Evolutionary conservation across 2,888 invertebrate species (phyloP), one percentile per base, ranked within the genome.

Genomic region (Drosophila eohydei): DNA sequence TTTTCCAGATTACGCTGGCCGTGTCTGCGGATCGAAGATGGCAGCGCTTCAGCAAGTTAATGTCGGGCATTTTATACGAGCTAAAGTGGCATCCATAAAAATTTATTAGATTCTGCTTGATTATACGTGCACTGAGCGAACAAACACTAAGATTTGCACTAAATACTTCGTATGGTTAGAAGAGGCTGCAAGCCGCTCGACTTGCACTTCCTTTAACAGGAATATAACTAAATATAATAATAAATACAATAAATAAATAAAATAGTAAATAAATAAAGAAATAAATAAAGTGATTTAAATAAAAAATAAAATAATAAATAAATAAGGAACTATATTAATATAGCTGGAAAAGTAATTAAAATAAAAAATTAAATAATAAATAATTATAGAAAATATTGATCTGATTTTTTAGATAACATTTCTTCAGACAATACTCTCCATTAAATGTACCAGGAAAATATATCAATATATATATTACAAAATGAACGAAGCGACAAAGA

Each of bases 21-120:
- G 16, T 52, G 56, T 54, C 52, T 12, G 55, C 50, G 14, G 32
- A 48, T 50, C 50, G 5, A 30, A 41, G 41, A 50, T 52, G 40
- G 48, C 36, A 9, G 43, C 41, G 77, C 16, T 30, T 69, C 63
- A 64, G 14, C 34, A 4, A 28, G 44, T 11, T 77, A 77, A 75
- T 78, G 41, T 57, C 59, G 32, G 62, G 21, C 43, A 74, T 78
- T 68, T 61, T 34, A 51, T 36, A 28, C 14, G 12, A 48, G 26
- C 6, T 14, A 52, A 69, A 66, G 73, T 60, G 75, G 67, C 73
- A 58, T 48, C 48, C 63, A 73, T 75, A 72, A 60, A 72, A 73
- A 60, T 68, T 72, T 48, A 76, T 67, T 76, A 72, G 63, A 76
- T 73, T 76, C 48, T 28, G 16, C 60, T 73, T 60, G 59, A 75